Base-by-base conservation (phyloP, 2,113 vertebrate genomes). In the Propithecus coquereli region DNA sequence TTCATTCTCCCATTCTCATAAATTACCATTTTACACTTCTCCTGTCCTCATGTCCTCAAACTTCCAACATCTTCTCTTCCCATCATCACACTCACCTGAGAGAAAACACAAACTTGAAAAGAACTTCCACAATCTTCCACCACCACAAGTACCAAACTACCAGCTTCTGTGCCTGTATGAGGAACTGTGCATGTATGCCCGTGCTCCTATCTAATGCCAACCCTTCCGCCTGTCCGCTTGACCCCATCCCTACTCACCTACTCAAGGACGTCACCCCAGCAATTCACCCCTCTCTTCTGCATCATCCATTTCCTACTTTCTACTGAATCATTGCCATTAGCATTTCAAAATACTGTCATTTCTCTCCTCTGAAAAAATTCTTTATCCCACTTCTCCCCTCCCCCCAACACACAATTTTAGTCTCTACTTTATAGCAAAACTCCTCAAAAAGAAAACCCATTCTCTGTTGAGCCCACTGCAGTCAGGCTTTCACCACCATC, bases 61-160 rank as follows among this genome's bases (percentile, higher is more conserved):
- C 30, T 66, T 82, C 76, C 34, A 73, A 65, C 59, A 71, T 63
- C 45, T 77, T n/a, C 40, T 87, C 54, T 52, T 63, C 3, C 22
- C 30, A 81, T 71, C 9, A 16, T 65, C 14, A 43, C 9, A n/a
- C 4, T 82, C 70, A 40, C 32, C n/a, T 87, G 27, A 87, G 37
- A 94, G 86, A 87, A 92, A 92, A 59, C 40, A 65, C 6, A 57
- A 94, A 89, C 12, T 70, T 68, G 16, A 43, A 89, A 77, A 92
- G 5, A 82, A 95, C 25, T 59, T 50, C 11, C 34, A 79, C 8
- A 14, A 30, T 34, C 6, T 70, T 8, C 18, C 32, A n/a, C 40
- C 52, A 54, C 37, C 3, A 17, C 37, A 79, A 43, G 27, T 61
- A 70, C n/a, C 2, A 40, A 77, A 79, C 70, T 68, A 66, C 18